Conservation (phyloP, 1,140 invertebrate species). For the Aphis gossypii region DNA sequence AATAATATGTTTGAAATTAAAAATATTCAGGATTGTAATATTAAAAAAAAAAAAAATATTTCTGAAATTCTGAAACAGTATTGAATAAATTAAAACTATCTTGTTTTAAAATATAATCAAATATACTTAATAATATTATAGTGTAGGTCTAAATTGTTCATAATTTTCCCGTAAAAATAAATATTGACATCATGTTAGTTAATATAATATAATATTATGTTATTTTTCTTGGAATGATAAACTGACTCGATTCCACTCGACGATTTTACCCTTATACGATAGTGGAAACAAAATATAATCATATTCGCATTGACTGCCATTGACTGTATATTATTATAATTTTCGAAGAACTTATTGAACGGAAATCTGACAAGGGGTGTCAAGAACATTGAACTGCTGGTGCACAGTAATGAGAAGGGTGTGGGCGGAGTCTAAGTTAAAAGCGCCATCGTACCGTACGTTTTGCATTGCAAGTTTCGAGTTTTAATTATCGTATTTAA, state of each 20-base stretch:
- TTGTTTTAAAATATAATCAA: neutral
- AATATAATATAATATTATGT: neutral
- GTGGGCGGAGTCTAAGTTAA: neutral
- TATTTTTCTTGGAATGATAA: neutral
- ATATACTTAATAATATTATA: neutral
- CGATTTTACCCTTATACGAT: neutral
- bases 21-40: neutral
- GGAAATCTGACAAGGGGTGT: slow-evolving; percentile 20
- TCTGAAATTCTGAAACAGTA: neutral
- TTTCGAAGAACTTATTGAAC: neutral
- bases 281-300: neutral
- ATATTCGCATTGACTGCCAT: neutral
- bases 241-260: neutral
- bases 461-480: neutral
- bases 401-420: neutral
- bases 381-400: neutral
- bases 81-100: neutral
- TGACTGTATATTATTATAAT: neutral
- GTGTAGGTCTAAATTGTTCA: neutral
- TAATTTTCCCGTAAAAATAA: neutral
- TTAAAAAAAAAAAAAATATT: neutral
- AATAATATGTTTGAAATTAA: neutral
- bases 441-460: neutral
- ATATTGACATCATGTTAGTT: neutral
- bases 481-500: slow-evolving; percentile 45